Evolutionary conservation across 1,140 invertebrate species (phyloP).

Genomic region (Chironomus tepperi): DNA sequence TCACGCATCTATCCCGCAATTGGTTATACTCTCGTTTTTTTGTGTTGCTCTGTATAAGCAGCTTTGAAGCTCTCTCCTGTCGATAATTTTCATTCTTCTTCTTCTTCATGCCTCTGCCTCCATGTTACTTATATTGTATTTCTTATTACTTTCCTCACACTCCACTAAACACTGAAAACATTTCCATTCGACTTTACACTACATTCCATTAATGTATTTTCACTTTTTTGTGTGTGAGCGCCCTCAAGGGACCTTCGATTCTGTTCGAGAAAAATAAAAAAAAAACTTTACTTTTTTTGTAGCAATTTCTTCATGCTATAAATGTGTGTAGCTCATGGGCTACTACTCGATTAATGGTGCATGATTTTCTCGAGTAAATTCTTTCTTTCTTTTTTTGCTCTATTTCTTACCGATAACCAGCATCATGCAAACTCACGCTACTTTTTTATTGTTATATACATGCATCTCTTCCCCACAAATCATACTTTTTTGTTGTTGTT

Average conservation of each 20-base stretch:
- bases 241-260: not conserved
- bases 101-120: not conserved
- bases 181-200: not conserved
- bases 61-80: not conserved
- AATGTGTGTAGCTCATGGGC: not conserved
- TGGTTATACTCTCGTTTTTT: not conserved
- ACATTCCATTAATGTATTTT: slow-evolving; percentile 11
- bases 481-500: not conserved
- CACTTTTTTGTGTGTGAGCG: not conserved
- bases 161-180: not conserved
- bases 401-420: not conserved
- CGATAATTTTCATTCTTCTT: not conserved
- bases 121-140: not conserved
- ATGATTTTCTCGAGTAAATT: slow-evolving; percentile 16
- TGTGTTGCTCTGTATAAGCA: no score
- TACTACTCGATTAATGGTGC: slow-evolving; percentile 11
- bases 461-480: no score
- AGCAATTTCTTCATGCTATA: not conserved
- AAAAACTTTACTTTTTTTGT: slow-evolving; percentile 1
- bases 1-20: not conserved
- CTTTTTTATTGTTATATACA: no score
- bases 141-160: not conserved
- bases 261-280: not conserved
- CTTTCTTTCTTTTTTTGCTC: not conserved
- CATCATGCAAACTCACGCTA: not conserved